Evolutionary conservation across 2,888 invertebrate species (phyloP).

Genomic region (Cepaea hortensis): DNA sequence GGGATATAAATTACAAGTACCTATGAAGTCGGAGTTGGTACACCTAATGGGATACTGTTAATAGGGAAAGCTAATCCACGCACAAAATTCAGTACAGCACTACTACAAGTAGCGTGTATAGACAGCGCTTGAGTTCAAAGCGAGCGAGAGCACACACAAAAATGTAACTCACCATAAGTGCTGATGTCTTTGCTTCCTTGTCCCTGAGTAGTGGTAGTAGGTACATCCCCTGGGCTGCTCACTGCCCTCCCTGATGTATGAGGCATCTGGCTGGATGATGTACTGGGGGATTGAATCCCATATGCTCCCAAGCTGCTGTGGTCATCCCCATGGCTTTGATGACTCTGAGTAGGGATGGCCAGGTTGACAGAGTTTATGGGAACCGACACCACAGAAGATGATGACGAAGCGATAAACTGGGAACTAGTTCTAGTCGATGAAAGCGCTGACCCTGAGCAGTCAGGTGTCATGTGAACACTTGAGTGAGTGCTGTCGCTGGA

Average conservation of each 20-base stretch:
- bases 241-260: not conserved
- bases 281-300: conserved; percentile 20
- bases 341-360: conserved; percentile 17
- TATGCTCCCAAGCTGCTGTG: not conserved
- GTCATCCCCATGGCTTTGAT: conserved; percentile 28
- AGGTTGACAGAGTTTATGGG: not conserved
- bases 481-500: not conserved
- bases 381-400: not conserved
- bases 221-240: conserved; percentile 20
- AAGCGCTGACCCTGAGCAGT: conserved; percentile 6
- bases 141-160: too few species aligned
- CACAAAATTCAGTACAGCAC: too few species aligned
- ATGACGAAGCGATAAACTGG: not conserved
- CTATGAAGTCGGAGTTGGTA: too few species aligned
- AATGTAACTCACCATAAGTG: conserved; percentile 21
- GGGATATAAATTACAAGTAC: too few species aligned
- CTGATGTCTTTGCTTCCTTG: conserved; percentile 26
- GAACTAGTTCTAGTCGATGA: not conserved
- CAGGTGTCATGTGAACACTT: not conserved
- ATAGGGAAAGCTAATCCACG: too few species aligned
- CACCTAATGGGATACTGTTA: not conserved
- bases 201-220: conserved; percentile 35
- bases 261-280: not conserved
- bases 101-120: too few species aligned
- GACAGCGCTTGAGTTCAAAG: too few species aligned